These are phyloP conservation scores for Megastigmus dorsalis DNA, from an alignment of 2,888 invertebrate genomes.

Conservation along the genomic window DNA sequence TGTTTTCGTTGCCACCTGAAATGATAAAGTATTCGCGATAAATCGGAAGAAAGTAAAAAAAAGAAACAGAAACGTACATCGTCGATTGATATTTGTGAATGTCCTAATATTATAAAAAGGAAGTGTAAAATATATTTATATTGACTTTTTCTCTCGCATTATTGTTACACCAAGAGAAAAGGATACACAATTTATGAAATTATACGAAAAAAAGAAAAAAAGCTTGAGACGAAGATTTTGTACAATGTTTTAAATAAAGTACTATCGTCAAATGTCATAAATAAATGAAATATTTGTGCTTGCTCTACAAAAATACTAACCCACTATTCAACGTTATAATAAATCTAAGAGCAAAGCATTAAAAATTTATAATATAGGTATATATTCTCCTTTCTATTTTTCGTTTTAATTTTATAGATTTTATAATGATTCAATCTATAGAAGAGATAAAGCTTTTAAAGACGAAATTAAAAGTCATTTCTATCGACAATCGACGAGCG, in stretches of 20 bases:
- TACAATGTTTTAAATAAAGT: too few relatives aligned
- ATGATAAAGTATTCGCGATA: neutral
- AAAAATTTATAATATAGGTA: too few relatives aligned
- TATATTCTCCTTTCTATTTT: too few relatives aligned
- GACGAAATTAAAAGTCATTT: slow-evolving; percentile 4
- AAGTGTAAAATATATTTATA: neutral
- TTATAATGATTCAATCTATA: neutral
- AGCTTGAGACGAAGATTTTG: too few relatives aligned
- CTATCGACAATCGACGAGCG: neutral
- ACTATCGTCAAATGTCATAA: too few relatives aligned
- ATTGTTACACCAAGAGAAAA: neutral
- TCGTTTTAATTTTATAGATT: neutral
- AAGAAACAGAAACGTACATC: too few relatives aligned
- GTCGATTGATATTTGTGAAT: neutral
- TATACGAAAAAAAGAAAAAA: too few relatives aligned
- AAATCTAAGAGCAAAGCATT: too few relatives aligned
- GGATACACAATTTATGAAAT: neutral
- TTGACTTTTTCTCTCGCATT: neutral
- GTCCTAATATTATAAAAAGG: neutral
- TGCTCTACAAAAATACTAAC: too few relatives aligned
- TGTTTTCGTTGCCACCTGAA: neutral
- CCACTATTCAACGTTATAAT: too few relatives aligned
- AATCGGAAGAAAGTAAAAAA: neutral
- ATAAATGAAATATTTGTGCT: too few relatives aligned
- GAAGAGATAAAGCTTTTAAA: neutral